phyloP scores from a whole-genome alignment of 2,888 invertebrate species.

The Tiliacea aurago region DNA sequence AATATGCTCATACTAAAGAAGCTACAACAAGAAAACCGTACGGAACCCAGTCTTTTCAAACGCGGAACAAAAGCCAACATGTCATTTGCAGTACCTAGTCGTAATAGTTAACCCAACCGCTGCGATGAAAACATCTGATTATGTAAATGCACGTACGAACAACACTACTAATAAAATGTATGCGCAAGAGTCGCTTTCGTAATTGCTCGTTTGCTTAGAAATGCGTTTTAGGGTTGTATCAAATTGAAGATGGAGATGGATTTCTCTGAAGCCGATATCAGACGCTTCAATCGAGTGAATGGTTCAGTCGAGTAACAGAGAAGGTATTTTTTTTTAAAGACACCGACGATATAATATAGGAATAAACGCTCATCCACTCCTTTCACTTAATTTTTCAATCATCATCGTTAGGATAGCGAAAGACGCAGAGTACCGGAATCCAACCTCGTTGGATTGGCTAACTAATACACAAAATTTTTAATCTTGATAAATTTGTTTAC shows the following conservation, averaged over 20 bases:
- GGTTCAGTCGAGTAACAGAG: background rate
- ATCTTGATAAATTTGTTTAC: background rate
- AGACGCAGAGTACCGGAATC: background rate
- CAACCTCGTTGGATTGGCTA: background rate
- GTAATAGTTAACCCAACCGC: slow-evolving; percentile 58
- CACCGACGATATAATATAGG: too few species aligned
- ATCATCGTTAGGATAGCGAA: background rate
- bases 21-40: slow-evolving; percentile 19
- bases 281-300: background rate
- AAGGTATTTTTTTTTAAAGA: background rate
- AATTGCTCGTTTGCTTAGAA: slow-evolving; percentile 62
- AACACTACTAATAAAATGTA: slow-evolving; percentile 46
- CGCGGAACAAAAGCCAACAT: slow-evolving; percentile 59
- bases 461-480: background rate
- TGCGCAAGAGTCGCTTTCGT: slow-evolving; percentile 66
- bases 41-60: slow-evolving; percentile 41
- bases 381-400: background rate
- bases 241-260: slow-evolving; percentile 33
- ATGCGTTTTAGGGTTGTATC: slow-evolving; percentile 35
- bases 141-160: slow-evolving; percentile 63
- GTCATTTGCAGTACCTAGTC: slow-evolving; percentile 59
- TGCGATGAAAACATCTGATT: slow-evolving; percentile 65
- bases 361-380: background rate
- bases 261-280: slow-evolving; percentile 1
- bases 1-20: slow-evolving; percentile 3